These are phyloP conservation scores for Xiphias gladius DNA, from an alignment of 2,113 vertebrate species.

Conservation along the genomic window DNA sequence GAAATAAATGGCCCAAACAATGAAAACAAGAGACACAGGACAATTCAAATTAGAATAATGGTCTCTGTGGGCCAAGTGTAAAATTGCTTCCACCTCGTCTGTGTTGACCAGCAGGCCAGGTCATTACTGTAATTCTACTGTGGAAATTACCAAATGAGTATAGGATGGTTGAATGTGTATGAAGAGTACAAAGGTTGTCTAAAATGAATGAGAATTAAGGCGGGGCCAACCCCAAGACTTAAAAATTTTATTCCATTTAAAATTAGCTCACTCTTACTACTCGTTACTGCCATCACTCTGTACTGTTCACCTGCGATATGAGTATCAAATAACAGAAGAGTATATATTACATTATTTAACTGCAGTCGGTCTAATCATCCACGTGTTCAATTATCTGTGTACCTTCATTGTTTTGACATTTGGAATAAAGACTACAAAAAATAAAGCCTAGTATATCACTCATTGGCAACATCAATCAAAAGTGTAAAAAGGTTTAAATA, in stretches of 20 bases:
- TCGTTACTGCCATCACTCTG: neutral
- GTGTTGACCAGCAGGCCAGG: conserved; percentile 72
- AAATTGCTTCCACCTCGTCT: conserved; percentile 81
- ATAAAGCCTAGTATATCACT: conserved; percentile 56
- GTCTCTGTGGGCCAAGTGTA: conserved; percentile 77
- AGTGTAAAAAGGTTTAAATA: conserved; percentile 61
- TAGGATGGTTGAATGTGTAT: conserved; percentile 28
- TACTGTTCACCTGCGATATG: neutral
- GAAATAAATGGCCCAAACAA: conserved; percentile 75
- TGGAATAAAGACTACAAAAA: conserved; percentile 52
- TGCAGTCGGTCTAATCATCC: conserved; percentile 10
- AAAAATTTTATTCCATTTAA: neutral
- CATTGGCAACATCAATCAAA: conserved; percentile 67
- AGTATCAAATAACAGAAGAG: neutral
- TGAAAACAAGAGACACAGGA: conserved; percentile 70
- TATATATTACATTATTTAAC: conserved; percentile 11
- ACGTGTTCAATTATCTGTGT: conserved; percentile 26
- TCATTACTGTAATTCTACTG: conserved; percentile 65
- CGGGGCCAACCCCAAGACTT: conserved; percentile 8
- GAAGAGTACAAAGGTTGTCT: conserved; percentile 16
- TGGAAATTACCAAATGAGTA: conserved; percentile 67
- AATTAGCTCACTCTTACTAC: neutral
- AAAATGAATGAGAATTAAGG: conserved; percentile 29
- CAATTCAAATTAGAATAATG: conserved; percentile 75
- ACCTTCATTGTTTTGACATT: conserved; percentile 57